Conservation (phyloP, 2,888 invertebrate genomes). For the Orgyia antiqua region DNA sequence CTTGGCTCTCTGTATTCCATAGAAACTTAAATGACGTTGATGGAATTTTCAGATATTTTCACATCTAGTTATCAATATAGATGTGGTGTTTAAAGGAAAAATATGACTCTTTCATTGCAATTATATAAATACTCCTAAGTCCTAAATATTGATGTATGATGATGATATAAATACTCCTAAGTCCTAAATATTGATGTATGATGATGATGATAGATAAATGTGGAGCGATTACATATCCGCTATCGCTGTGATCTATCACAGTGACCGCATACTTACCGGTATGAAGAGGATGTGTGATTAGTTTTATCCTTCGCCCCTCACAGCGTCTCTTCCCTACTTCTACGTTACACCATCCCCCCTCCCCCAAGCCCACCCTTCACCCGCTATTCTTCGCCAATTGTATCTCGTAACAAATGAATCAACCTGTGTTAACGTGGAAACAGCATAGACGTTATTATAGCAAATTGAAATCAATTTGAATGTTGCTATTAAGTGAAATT, state of each 20-base stretch:
- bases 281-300: constrained; percentile 70
- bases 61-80: too few species aligned
- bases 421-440: constrained; percentile 36
- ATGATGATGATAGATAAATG: too few species aligned
- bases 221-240: too few species aligned
- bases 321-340: constrained; percentile 22
- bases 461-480: constrained; percentile 32
- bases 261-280: constrained; percentile 20
- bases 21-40: too few species aligned
- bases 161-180: too few species aligned
- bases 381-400: constrained; percentile 47
- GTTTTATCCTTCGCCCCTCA: constrained; percentile 65
- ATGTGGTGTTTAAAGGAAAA: too few species aligned
- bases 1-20: too few species aligned
- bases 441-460: constrained; percentile 30
- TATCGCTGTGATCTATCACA: constrained; percentile 20
- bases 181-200: too few species aligned
- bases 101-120: too few species aligned
- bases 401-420: constrained; percentile 54
- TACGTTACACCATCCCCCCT: constrained; percentile 19
- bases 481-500: constrained; percentile 6
- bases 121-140: too few species aligned
- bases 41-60: too few species aligned
- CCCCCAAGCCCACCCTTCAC: constrained; percentile 25
- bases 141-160: too few species aligned